Evolutionary conservation across 2,113 vertebrate genomes (phyloP).

Genomic region (Tenrec ecaudatus): DNA sequence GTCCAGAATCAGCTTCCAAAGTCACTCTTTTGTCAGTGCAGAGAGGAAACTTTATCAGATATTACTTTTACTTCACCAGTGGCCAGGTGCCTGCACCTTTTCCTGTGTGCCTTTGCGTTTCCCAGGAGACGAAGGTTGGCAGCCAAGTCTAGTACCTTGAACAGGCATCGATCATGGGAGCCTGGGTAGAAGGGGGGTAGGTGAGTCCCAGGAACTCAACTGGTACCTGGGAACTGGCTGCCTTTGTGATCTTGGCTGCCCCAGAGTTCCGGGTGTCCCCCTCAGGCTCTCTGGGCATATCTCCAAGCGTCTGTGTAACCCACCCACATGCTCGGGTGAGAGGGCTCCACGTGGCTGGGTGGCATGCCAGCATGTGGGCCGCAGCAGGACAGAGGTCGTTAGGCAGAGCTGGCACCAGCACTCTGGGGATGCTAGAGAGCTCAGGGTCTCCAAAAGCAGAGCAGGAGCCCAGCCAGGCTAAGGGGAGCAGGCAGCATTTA

Average conservation of each 20-base stretch:
- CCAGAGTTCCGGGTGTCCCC: constrained; percentile 63
- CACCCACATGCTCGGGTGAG: constrained; percentile 67
- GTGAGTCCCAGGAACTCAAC: not conserved
- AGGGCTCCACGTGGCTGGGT: constrained; percentile 60
- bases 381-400: constrained; percentile 77
- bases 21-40: constrained; percentile 54
- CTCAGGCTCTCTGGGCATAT: constrained; percentile 69
- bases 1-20: constrained; percentile 7
- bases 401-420: constrained; percentile 60
- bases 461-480: not conserved
- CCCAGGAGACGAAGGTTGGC: constrained; percentile 52
- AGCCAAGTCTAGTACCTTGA: constrained; percentile 51
- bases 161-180: not conserved
- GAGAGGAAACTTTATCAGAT: constrained; percentile 69
- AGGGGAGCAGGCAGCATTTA: not conserved
- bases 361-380: constrained; percentile 69
- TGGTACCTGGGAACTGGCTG: constrained; percentile 72
- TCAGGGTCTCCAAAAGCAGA: constrained; percentile 2
- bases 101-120: constrained; percentile 41
- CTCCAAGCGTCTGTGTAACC: constrained; percentile 65
- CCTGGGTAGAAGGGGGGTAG: not conserved
- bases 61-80: constrained; percentile 66
- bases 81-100: constrained; percentile 58
- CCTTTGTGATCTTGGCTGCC: constrained; percentile 61
- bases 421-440: constrained; percentile 31